A percentile compares a stretch with the other conserved stretches of the same genome.
These are phyloP conservation scores for Pempheris klunzingeri DNA, from an alignment of 2,797 vertebrate genomes.

Conservation along the genomic window DNA sequence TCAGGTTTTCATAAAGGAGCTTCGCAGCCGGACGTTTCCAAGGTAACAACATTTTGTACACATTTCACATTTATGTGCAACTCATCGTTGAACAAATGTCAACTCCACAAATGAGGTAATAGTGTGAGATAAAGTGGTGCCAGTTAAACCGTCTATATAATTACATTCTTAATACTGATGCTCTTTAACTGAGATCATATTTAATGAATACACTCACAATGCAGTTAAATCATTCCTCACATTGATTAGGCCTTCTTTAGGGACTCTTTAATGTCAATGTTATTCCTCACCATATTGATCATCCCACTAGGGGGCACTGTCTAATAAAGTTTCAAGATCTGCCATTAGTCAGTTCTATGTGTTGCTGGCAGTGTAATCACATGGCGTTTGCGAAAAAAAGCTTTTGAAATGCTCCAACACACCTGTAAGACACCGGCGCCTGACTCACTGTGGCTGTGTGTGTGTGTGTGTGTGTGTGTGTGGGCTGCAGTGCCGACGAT, in stretches of 20 bases:
- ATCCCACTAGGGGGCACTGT: slow-evolving; percentile 72
- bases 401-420: not conserved
- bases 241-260: not conserved
- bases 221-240: not conserved
- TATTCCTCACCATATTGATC: slow-evolving; percentile 11
- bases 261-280: not conserved
- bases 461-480: slow-evolving; percentile 25
- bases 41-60: slow-evolving; percentile 85
- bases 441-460: not conserved
- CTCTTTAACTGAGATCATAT: not conserved
- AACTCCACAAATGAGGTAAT: not conserved
- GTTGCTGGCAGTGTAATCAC: not conserved
- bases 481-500: slow-evolving; percentile 91
- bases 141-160: not conserved
- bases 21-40: slow-evolving; percentile 95
- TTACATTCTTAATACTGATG: not conserved
- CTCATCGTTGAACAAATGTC: not conserved
- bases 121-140: not conserved
- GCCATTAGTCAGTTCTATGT: not conserved
- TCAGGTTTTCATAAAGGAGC: slow-evolving; percentile 97
- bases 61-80: not conserved
- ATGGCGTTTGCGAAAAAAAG: not conserved
- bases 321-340: slow-evolving; percentile 26
- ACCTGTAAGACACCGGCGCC: not conserved
- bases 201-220: not conserved